These are phyloP conservation scores for Capromys pilorides DNA, from an alignment of 2,797 vertebrate species.

Conservation along the genomic window DNA sequence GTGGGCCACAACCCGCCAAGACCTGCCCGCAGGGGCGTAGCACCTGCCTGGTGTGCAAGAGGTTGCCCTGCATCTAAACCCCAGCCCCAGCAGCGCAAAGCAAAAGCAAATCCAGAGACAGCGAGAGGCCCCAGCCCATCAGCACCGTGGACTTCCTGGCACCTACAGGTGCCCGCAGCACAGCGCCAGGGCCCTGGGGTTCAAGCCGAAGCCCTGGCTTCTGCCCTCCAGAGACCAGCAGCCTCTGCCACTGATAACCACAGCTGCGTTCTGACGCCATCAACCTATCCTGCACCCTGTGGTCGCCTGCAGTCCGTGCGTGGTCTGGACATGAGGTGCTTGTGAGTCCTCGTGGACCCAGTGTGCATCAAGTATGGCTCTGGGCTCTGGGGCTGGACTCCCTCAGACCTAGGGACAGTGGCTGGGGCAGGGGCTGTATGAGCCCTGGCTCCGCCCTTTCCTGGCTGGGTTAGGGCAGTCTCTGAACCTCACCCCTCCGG, in stretches of 20 bases:
- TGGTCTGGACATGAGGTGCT: background rate
- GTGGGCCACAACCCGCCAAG: background rate
- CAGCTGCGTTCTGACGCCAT: too few relatives aligned
- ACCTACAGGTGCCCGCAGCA: rapidly evolving
- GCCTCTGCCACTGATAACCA: background rate
- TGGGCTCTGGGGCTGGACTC: background rate
- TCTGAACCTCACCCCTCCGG: background rate
- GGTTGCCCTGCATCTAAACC: background rate
- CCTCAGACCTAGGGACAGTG: background rate
- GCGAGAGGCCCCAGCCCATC: background rate
- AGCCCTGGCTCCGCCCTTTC: background rate
- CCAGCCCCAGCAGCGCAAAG: background rate
- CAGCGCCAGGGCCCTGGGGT: background rate
- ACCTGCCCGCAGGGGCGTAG: background rate
- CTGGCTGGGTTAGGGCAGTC: background rate
- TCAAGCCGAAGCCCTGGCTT: background rate
- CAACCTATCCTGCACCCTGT: too few relatives aligned
- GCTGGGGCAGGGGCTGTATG: background rate
- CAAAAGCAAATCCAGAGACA: background rate
- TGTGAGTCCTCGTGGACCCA: too few relatives aligned
- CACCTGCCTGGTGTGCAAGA: background rate
- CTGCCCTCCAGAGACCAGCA: background rate
- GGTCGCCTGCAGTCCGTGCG: background rate
- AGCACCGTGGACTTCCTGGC: rapidly evolving
- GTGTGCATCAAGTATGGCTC: too few relatives aligned